These are phyloP conservation scores for Ptilonorhynchus violaceus DNA, from an alignment of 2,113 vertebrate genomes.

Conservation along the genomic window DNA sequence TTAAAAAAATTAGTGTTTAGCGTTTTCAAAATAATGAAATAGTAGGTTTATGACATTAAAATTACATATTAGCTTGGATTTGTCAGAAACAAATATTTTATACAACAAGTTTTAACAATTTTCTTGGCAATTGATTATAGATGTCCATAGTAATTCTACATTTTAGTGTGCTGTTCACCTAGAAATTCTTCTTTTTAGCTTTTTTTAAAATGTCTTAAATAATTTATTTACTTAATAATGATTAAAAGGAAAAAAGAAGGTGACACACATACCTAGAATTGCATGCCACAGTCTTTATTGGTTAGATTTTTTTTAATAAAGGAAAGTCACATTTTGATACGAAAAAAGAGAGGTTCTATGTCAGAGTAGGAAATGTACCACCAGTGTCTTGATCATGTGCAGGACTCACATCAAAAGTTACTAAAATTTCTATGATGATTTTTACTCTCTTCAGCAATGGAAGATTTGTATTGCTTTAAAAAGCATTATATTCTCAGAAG, in stretches of 20 bases:
- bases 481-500: neutral
- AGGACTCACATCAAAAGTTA: neutral
- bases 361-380: neutral
- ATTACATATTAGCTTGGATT: neutral
- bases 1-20: neutral
- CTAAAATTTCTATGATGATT: neutral
- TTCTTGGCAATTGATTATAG: neutral
- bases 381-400: accelerated
- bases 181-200: neutral
- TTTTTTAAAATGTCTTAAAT: neutral
- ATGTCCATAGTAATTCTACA: neutral
- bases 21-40: neutral
- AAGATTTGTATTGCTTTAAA: neutral
- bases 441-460: neutral
- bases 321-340: neutral
- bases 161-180: neutral
- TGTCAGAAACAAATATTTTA: neutral
- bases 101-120: neutral
- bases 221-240: neutral
- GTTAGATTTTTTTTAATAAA: neutral
- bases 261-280: neutral
- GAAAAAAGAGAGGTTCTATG: neutral
- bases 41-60: neutral
- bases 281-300: accelerated
- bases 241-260: neutral